These are phyloP conservation scores for Radopholus similis DNA, from an alignment of 1,140 invertebrate genomes.

Conservation along the genomic window DNA sequence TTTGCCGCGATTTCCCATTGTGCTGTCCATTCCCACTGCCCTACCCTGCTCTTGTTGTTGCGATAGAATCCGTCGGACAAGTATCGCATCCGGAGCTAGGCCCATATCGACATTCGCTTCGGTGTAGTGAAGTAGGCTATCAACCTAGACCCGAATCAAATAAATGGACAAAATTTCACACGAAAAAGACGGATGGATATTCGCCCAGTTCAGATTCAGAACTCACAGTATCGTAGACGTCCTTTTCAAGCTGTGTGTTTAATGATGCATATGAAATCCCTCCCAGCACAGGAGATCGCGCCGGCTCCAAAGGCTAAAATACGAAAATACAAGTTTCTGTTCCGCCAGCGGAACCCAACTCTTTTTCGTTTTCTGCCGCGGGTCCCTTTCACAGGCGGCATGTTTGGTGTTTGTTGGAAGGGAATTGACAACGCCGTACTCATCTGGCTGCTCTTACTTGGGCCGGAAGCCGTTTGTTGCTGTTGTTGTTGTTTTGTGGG, in stretches of 20 bases:
- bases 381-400: conserved; percentile 29
- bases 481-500: neutral
- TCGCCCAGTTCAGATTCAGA: neutral
- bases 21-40: neutral
- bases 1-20: too few species aligned
- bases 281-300: conserved; percentile 32
- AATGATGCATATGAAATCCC: conserved; percentile 22
- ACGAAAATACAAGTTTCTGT: neutral
- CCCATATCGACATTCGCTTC: neutral
- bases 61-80: neutral
- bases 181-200: too few species aligned
- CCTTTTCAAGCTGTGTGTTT: conserved; percentile 21
- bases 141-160: neutral
- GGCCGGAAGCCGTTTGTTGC: neutral
- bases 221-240: conserved; percentile 44
- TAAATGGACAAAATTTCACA: too few species aligned
- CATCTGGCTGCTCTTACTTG: neutral
- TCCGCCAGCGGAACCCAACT: neutral
- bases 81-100: neutral
- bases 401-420: neutral
- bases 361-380: conserved; percentile 47
- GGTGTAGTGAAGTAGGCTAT: neutral
- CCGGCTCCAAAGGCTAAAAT: conserved; percentile 17
- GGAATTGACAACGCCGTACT: neutral
- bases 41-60: neutral